Evolutionary conservation across 2,888 invertebrate genomes (phyloP), one percentile per base, ranked within the genome.

Genomic region (Torymus auratus): DNA sequence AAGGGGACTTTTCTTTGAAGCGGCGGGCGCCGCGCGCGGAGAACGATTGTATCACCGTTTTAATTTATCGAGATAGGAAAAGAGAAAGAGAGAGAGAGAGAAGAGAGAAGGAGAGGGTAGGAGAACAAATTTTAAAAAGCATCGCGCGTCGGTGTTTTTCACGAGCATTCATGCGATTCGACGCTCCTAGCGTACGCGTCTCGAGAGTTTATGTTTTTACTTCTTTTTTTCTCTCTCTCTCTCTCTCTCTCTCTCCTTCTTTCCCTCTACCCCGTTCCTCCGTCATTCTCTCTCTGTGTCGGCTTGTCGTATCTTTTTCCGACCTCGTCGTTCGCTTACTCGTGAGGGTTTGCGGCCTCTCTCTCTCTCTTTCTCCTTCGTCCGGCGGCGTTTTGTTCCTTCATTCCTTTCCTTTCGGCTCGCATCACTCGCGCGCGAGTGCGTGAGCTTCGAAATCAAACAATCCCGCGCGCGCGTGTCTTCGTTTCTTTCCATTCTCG

Each of bases 291-390:
- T 76, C 64, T 76, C 76, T 52, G 65, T 72, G 72, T 76, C 76
- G 72, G 76, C 70, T 76, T 72, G 79, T 77, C 73, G 77, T 80
- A 60, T 77, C 76, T 82, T 79, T 81, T 77, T 82, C 69, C 73
- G 75, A 76, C 79, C 67, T 58, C 52, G 64, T 69, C 65, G 78
- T 41, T 41, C 61, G 65, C 60, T 56, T n/a, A 15, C 41, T 41
- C 41, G 10, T n/a, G 79, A 79, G 73, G 69, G 61, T 79, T 68
- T 77, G 41, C 52, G 20, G 55, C 62, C 62, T 60, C 52, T 58
- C 52, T 71, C 69, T 76, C 41, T 17, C 15, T 61, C 62, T 65
- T 20, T 53, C 64, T 56, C 58, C 69, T 71, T 74, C 52, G 62
- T 23, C 64, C 75, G 65, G 55, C 56, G 58, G 64, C 73, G 61